Evolutionary conservation across 2,888 invertebrate species (phyloP), one percentile per base, ranked within the genome.

Genomic region (Cabera pusaria): DNA sequence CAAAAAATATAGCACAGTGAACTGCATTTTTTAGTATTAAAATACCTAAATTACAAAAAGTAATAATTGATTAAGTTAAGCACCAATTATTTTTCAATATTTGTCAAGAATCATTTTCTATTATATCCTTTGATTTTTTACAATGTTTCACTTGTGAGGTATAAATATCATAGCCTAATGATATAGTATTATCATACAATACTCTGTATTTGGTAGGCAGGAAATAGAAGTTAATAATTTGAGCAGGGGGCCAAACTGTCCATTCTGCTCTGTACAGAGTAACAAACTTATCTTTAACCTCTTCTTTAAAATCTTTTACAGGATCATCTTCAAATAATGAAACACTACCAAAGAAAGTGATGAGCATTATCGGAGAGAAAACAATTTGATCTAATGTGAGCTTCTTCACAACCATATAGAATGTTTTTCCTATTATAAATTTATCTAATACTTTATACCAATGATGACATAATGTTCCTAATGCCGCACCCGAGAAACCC

Each of bases 201-300:
- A 98, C 96, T 62, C 98, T 91, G 75, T 92, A 98, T 59, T 91
- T 92, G 4, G 94, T 93, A 1, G 98, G 96, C 54, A 98, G 77
- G 66, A 95, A 93, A 72, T 94, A 96, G 79, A 98, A 98, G 78
- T 98, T 98, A 10, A 98, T 90, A 21, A 97, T 85, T 79, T 98
- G 98, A 0, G 97, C 97, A 0, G 96, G 95, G 0, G 98, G 98
- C 98, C 98, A 98, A 3, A 98, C 92, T 47, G 96, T 81, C 96
- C 97, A 98, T 72, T 98, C 98, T 0, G 97, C 97, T 7, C 92
- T 83, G 67, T 97, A 97, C 12, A 98, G 80, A 50, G 91, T 92
- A 68, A 92, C 84, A 22, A 95, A 96, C 76, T 98, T 97, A 8
- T 91, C 83, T 54, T 87, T 90, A 5, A 96, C 88, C 79, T 96